A percentile compares a stretch with the other conserved stretches of the same genome.
Conservation (phyloP, 2,797 vertebrate species). For the Pygocentrus nattereri region DNA sequence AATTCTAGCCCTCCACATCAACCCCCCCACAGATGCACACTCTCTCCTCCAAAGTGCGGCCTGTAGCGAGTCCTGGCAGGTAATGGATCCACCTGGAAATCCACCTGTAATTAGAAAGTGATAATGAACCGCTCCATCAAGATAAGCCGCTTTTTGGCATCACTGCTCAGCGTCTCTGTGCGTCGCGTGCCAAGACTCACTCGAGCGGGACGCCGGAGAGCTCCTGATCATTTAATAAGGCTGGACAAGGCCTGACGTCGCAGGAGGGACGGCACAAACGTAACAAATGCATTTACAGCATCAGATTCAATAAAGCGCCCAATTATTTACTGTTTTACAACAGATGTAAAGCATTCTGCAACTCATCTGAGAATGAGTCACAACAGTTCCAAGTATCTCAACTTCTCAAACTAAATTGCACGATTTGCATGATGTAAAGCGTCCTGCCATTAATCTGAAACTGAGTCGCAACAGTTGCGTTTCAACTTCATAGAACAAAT, state of each 20-base stretch:
- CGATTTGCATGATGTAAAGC: no score
- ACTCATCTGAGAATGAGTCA: no score
- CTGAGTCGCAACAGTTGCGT: no score
- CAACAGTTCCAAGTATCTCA: no score
- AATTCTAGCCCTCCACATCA: conserved; percentile 58
- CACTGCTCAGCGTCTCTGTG: conserved; percentile 63
- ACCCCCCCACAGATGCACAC: background rate
- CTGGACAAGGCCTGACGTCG: conserved; percentile 63
- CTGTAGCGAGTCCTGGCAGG: conserved; percentile 70
- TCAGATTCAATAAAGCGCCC: no score
- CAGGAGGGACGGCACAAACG: background rate
- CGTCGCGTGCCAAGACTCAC: conserved; percentile 65
- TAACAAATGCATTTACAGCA: no score
- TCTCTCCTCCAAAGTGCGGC: conserved; percentile 51
- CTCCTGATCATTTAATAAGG: conserved; percentile 76
- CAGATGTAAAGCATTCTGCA: no score
- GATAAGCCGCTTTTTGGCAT: conserved; percentile 80
- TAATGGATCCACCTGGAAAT: conserved; percentile 88
- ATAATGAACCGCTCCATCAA: conserved; percentile 88
- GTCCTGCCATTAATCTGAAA: no score
- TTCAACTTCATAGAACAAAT: no score
- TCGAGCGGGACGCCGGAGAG: conserved; percentile 68
- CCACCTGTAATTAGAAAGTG: conserved; percentile 88
- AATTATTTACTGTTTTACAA: no score
- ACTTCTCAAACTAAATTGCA: no score